These are phyloP conservation scores for Candidula unifasciata DNA, from an alignment of 2,888 invertebrate genomes.

Conservation along the genomic window DNA sequence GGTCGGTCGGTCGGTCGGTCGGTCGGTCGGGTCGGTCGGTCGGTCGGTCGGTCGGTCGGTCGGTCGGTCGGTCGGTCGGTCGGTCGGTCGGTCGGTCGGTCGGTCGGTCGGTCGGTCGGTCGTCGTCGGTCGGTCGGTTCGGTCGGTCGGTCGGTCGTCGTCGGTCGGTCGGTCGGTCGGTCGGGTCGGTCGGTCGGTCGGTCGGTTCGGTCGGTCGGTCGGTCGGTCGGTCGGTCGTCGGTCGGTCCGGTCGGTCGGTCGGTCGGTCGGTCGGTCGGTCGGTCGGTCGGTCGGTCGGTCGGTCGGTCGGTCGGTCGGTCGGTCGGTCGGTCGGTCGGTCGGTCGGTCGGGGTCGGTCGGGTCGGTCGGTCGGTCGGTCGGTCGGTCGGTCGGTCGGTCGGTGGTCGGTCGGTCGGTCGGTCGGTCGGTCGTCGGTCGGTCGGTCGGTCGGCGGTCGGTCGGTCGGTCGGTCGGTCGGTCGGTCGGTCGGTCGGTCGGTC, in stretches of 20 bases:
- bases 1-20: constrained; percentile 36
- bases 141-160: not conserved
- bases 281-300: constrained; percentile 2
- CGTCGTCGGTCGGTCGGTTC: no score
- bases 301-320: not conserved
- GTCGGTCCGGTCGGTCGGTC: not conserved
- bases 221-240: not conserved
- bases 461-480: no score
- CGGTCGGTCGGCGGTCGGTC: no score
- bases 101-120: not conserved
- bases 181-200: not conserved
- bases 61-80: no score
- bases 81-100: constrained; percentile 16
- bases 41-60: no score
- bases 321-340: constrained; percentile 36
- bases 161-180: not conserved
- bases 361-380: no score
- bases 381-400: no score
- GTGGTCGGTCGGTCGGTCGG: constrained; percentile 6
- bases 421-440: constrained; percentile 10
- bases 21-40: not conserved
- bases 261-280: not conserved
- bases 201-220: constrained; percentile 38
- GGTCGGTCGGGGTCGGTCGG: not conserved
- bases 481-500: no score